phyloP scores from a whole-genome alignment of 2,113 vertebrate genomes.

The Osmerus eperlanus region DNA sequence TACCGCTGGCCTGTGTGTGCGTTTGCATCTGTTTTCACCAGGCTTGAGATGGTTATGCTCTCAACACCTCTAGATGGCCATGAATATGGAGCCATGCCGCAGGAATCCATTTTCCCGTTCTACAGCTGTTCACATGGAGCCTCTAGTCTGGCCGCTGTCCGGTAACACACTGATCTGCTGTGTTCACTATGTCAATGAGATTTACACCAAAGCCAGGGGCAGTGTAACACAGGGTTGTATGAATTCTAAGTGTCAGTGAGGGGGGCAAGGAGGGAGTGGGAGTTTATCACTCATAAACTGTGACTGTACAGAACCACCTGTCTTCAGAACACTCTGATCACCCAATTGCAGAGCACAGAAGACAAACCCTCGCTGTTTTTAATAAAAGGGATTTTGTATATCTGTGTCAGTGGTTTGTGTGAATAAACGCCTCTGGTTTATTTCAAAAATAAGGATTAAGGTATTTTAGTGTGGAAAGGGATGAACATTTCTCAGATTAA shows the following conservation, averaged over 20 bases:
- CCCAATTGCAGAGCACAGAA: too few species aligned
- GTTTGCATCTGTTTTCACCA: too few species aligned
- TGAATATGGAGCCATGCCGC: too few species aligned
- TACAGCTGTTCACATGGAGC: not conserved
- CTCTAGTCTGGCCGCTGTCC: not conserved
- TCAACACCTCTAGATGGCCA: too few species aligned
- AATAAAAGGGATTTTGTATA: not conserved
- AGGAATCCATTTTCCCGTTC: not conserved
- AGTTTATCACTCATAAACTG: too few species aligned
- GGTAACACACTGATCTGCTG: not conserved
- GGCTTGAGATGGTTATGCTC: too few species aligned
- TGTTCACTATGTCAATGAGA: constrained; percentile 11
- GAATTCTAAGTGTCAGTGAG: too few species aligned
- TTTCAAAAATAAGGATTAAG: not conserved
- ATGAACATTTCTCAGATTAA: constrained; percentile 10
- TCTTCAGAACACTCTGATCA: too few species aligned
- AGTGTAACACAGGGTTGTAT: not conserved
- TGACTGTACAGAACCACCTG: too few species aligned
- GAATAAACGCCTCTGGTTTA: not conserved
- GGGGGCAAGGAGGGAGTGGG: too few species aligned
- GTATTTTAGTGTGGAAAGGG: constrained; percentile 6
- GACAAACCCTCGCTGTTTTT: not conserved
- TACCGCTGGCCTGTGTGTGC: not conserved
- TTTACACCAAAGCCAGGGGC: constrained; percentile 2
- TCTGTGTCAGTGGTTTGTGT: not conserved